Conservation (phyloP, 2,113 vertebrate species). For the Catharus minimus region DNA sequence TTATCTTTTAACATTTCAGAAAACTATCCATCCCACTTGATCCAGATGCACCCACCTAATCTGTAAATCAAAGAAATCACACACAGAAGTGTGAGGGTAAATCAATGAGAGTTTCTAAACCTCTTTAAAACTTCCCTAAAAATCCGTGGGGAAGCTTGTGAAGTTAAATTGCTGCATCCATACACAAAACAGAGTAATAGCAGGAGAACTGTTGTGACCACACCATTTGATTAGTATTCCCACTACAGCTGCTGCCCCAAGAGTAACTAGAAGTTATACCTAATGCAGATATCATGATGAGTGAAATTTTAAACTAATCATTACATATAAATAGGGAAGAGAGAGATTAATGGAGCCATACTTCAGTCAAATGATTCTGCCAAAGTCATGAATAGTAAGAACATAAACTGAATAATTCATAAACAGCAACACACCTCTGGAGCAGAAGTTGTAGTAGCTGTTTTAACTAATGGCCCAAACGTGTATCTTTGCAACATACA, state of each 20-base stretch:
- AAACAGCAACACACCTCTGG: neutral
- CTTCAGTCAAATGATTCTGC: constrained; percentile 47
- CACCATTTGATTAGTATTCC: constrained; percentile 1
- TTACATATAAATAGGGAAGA: constrained; percentile 57
- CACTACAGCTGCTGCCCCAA: neutral
- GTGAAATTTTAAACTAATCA: constrained; percentile 56
- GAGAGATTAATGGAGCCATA: constrained; percentile 37
- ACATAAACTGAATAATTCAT: neutral
- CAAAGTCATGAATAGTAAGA: constrained; percentile 13
- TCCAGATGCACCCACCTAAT: neutral
- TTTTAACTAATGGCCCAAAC: constrained; percentile 16
- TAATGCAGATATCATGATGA: constrained; percentile 31
- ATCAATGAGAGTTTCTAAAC: neutral
- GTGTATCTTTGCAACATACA: neutral
- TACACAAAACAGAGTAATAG: neutral
- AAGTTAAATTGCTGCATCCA: neutral
- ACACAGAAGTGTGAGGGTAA: neutral
- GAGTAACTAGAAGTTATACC: constrained; percentile 18
- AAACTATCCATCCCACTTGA: neutral
- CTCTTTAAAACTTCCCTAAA: neutral
- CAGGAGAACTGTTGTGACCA: neutral
- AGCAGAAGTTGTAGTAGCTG: neutral
- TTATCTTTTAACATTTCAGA: neutral
- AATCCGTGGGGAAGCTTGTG: neutral
- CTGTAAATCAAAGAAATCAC: neutral